Evolutionary conservation across 35 echinoderm and acorn worm species (phyloP).

Genomic region (Holothuria glaberrima): DNA sequence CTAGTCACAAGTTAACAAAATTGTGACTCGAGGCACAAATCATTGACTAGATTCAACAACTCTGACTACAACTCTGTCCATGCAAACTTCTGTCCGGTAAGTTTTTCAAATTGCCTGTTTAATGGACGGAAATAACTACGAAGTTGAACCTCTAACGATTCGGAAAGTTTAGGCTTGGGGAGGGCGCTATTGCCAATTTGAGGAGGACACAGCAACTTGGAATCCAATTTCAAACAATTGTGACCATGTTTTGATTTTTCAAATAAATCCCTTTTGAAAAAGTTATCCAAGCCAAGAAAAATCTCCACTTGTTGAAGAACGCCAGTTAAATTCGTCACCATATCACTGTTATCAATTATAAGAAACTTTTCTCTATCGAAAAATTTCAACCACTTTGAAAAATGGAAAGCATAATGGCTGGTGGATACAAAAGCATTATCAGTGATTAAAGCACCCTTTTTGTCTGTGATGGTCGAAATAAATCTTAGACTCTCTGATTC

Average conservation of each 20-base stretch:
- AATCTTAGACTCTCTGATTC: slow-evolving; percentile 56
- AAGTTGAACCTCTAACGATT: slow-evolving; percentile 55
- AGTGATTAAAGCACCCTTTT: slow-evolving; percentile 60
- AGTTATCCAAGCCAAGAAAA: slow-evolving; percentile 73
- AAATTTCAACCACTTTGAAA: slow-evolving; percentile 80
- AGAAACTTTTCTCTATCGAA: slow-evolving; percentile 74
- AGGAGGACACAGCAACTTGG: slow-evolving; percentile 58
- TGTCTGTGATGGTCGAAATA: slow-evolving; percentile 50
- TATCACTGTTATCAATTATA: slow-evolving; percentile 63
- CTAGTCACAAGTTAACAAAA: too few species aligned
- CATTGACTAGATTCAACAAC: too few species aligned
- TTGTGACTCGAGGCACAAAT: too few species aligned
- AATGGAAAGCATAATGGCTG: slow-evolving; percentile 77
- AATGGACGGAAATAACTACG: slow-evolving; percentile 76
- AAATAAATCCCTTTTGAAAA: slow-evolving; percentile 74
- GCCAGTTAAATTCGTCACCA: slow-evolving; percentile 54
- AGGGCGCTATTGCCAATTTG: slow-evolving; percentile 72
- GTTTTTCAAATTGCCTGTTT: slow-evolving; percentile 78
- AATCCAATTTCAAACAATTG: slow-evolving; percentile 44
- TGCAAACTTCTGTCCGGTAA: slow-evolving; percentile 66
- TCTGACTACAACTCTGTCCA: slow-evolving; percentile 66
- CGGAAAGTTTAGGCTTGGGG: slow-evolving; percentile 63
- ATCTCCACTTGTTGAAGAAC: slow-evolving; percentile 71
- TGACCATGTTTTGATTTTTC: slow-evolving; percentile 47
- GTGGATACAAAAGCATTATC: slow-evolving; percentile 72